phyloP scores from a whole-genome alignment of 2,113 vertebrate species.

The Orycteropus afer region DNA sequence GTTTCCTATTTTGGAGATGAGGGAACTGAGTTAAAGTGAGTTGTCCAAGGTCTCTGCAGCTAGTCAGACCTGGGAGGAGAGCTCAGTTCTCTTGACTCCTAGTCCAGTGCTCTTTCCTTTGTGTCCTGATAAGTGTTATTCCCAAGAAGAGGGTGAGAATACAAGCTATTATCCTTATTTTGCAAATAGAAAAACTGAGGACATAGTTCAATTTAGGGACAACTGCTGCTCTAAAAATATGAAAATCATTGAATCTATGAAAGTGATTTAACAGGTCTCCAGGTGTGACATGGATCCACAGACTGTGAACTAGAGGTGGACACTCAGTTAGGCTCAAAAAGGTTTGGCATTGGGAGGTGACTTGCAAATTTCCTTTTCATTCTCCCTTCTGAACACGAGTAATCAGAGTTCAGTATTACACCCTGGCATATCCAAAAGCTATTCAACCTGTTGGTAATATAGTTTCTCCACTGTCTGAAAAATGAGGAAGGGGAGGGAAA shows the following conservation, averaged over 20 bases:
- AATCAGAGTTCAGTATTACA: neutral
- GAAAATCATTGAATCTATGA: neutral
- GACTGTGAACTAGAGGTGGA: neutral
- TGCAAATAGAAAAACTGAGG: conserved; percentile 18
- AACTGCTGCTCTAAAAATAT: neutral
- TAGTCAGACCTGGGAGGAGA: neutral
- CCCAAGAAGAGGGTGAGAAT: neutral
- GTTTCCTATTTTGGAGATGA: conserved; percentile 19
- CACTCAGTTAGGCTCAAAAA: neutral
- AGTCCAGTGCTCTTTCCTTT: conserved; percentile 48
- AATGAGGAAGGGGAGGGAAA: neutral
- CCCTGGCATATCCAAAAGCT: neutral
- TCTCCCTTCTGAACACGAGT: neutral
- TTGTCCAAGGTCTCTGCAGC: neutral
- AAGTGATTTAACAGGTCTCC: neutral
- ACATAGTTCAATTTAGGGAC: neutral
- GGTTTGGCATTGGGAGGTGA: neutral
- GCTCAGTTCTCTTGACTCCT: conserved; percentile 8
- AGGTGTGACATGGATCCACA: neutral
- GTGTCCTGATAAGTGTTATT: neutral
- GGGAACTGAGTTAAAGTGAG: neutral
- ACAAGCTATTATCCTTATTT: conserved; percentile 10
- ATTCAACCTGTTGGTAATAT: neutral
- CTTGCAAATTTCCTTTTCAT: neutral
- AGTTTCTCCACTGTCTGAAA: neutral